Conservation (phyloP, 2,888 invertebrate genomes). For the Metallyticus violacea region DNA sequence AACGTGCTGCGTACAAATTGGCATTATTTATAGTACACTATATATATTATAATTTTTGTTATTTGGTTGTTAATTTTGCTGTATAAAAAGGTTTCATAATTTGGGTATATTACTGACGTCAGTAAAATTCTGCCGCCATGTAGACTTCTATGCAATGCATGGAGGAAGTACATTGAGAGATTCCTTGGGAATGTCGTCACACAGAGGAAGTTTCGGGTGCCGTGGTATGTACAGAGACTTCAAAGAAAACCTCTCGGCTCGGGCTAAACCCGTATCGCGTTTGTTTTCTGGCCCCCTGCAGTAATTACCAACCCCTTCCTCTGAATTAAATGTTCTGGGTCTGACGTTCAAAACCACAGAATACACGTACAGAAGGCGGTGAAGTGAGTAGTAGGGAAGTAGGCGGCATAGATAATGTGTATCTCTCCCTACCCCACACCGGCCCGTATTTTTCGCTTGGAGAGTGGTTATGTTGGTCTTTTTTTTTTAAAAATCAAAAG, state of each 20-base stretch:
- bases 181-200: not conserved
- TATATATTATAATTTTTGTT: too few species aligned
- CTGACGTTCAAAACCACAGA: constrained; percentile 17
- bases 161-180: too few species aligned
- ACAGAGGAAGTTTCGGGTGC: not conserved
- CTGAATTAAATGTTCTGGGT: constrained; percentile 23
- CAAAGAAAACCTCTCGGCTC: constrained; percentile 2
- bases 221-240: not conserved
- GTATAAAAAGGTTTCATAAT: too few species aligned
- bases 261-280: not conserved
- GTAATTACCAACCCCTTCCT: not conserved
- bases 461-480: not conserved
- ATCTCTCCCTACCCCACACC: not conserved
- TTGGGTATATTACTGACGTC: too few species aligned
- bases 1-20: too few species aligned
- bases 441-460: not conserved
- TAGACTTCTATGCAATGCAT: too few species aligned
- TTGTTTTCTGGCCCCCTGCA: not conserved
- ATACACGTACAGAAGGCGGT: not conserved
- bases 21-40: too few species aligned
- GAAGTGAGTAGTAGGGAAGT: not conserved
- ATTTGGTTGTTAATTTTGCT: too few species aligned
- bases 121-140: too few species aligned
- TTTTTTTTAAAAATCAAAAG: constrained; percentile 17
- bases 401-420: not conserved